These are phyloP conservation scores for Marisa cornuarietis DNA, from an alignment of 1,140 invertebrate species.

Conservation along the genomic window DNA sequence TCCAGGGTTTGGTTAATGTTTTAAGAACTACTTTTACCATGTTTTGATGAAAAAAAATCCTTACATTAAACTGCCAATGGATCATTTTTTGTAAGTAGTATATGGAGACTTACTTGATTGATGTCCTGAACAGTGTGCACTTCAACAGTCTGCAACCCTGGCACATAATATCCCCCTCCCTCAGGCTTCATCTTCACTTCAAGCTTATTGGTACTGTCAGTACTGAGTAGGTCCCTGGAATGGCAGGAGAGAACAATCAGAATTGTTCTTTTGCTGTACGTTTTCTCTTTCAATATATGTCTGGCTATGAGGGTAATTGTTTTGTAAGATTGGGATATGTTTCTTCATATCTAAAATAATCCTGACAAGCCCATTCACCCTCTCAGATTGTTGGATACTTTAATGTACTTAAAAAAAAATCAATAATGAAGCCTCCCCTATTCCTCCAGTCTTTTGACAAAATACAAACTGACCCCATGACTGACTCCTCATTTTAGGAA, in stretches of 20 bases:
- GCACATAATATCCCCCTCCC: slow-evolving; percentile 78
- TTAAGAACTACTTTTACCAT: not conserved
- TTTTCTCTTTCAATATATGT: not conserved
- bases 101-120: slow-evolving; percentile 72
- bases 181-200: slow-evolving; percentile 78
- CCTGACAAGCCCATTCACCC: no score
- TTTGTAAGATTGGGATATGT: no score
- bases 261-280: not conserved
- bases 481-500: no score
- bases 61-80: not conserved
- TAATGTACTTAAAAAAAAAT: no score
- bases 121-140: slow-evolving; percentile 84
- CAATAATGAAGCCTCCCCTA: no score
- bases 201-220: slow-evolving; percentile 77
- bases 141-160: slow-evolving; percentile 77
- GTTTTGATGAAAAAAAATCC: not conserved
- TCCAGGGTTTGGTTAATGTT: no score
- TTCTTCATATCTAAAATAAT: no score
- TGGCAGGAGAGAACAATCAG: not conserved
- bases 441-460: no score
- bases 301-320: no score
- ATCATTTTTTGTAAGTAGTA: not conserved
- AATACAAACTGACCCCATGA: no score
- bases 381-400: no score
- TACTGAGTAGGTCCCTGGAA: slow-evolving; percentile 85